Evolutionary conservation across 53 echinoderm and acorn worm genomes (phyloP).

Genomic region (Henricia sp.): DNA sequence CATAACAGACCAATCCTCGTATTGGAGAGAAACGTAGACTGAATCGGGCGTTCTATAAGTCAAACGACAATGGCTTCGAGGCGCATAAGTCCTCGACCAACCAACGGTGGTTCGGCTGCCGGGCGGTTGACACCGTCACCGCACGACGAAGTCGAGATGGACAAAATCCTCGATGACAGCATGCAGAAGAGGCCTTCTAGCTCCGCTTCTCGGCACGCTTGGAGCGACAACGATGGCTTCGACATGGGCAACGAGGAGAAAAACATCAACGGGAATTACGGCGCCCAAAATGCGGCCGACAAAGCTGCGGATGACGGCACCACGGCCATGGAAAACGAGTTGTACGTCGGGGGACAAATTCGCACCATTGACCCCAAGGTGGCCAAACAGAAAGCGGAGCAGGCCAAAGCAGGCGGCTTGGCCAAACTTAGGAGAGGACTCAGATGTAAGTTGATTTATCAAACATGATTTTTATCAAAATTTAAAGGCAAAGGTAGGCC

Average conservation of each 20-base stretch:
- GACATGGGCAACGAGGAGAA: constrained; percentile 94
- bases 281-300: constrained; percentile 71
- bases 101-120: constrained; percentile 49
- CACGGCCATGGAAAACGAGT: constrained; percentile 98
- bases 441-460: constrained; percentile 82
- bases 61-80: constrained; percentile 52
- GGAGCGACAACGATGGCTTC: constrained; percentile 93
- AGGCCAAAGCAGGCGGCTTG: constrained; percentile 83
- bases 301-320: constrained; percentile 77
- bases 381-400: constrained; percentile 85
- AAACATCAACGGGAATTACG: constrained; percentile 60
- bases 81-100: constrained; percentile 86
- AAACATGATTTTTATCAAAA: too few species aligned
- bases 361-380: constrained; percentile 90
- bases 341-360: constrained; percentile 92
- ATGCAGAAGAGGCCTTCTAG: constrained; percentile 63
- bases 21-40: neutral
- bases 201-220: constrained; percentile 88
- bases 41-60: neutral
- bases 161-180: constrained; percentile 75
- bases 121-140: constrained; percentile 68
- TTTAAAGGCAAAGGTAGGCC: too few species aligned
- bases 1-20: neutral
- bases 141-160: constrained; percentile 91
- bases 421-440: constrained; percentile 80